Evolutionary conservation across 2,888 invertebrate species (phyloP).

Genomic region (Dynastes hyllus): DNA sequence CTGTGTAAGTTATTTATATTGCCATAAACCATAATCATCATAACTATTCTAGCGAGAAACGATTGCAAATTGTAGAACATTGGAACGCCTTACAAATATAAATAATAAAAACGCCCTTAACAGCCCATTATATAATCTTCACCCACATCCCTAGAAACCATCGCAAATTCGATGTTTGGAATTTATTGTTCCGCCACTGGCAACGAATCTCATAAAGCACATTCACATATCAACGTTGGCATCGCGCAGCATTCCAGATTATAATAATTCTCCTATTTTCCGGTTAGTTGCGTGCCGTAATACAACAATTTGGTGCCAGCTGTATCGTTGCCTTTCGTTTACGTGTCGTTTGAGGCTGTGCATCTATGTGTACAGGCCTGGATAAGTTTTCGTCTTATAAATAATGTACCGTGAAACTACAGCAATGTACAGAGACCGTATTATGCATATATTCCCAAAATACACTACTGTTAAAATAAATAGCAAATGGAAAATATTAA

Average conservation of each 20-base stretch:
- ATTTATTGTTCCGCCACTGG: conserved; percentile 44
- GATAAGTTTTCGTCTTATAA: too few species aligned
- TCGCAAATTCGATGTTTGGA: background rate
- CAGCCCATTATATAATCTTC: background rate
- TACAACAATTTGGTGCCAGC: conserved; percentile 51
- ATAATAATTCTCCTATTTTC: conserved; percentile 55
- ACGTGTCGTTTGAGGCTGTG: conserved; percentile 15
- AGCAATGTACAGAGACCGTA: too few species aligned
- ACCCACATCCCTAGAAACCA: background rate
- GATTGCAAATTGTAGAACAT: conserved; percentile 6
- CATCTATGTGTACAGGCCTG: too few species aligned
- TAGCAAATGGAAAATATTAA: too few species aligned
- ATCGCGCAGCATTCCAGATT: conserved; percentile 37
- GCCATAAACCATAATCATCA: background rate
- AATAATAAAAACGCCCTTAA: conserved; percentile 11
- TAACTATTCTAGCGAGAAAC: background rate
- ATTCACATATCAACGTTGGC: conserved; percentile 33
- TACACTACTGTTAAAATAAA: too few species aligned
- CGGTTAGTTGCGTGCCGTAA: conserved; percentile 52
- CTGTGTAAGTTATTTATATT: background rate
- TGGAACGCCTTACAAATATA: background rate
- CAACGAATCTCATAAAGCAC: conserved; percentile 27
- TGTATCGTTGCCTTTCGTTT: conserved; percentile 37
- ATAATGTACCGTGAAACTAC: too few species aligned
- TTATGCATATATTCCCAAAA: too few species aligned